These are phyloP conservation scores for Dryobotodes eremita DNA, from an alignment of 2,888 invertebrate genomes.

Conservation along the genomic window DNA sequence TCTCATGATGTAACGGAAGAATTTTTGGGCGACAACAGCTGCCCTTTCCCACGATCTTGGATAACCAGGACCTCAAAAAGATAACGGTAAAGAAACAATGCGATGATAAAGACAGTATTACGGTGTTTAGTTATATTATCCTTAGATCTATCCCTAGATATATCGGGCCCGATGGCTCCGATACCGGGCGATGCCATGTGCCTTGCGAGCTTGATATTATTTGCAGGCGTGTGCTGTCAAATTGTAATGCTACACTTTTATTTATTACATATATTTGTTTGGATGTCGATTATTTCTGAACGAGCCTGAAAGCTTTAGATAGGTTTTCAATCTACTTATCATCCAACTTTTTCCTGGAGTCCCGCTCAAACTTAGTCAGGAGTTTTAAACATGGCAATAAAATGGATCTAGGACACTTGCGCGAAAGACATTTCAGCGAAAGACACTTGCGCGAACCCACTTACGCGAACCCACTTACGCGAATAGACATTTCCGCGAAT, in stretches of 20 bases:
- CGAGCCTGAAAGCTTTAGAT: background rate
- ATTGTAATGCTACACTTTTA: slow-evolving; percentile 55
- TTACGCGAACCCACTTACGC: too few species aligned
- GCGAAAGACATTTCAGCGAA: too few species aligned
- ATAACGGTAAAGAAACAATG: slow-evolving; percentile 49
- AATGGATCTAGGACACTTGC: too few species aligned
- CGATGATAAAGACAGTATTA: slow-evolving; percentile 42
- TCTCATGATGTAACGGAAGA: slow-evolving; percentile 9
- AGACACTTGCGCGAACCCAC: too few species aligned
- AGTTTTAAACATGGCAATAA: too few species aligned
- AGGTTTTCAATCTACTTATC: background rate
- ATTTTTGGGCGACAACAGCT: slow-evolving; percentile 22
- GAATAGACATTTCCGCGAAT: too few species aligned
- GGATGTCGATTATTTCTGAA: background rate
- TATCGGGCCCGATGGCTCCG: slow-evolving; percentile 51
- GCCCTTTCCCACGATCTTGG: slow-evolving; percentile 37
- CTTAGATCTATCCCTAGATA: slow-evolving; percentile 52
- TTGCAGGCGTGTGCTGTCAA: slow-evolving; percentile 56
- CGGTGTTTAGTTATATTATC: slow-evolving; percentile 46
- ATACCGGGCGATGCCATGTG: slow-evolving; percentile 57
- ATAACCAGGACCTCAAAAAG: slow-evolving; percentile 11
- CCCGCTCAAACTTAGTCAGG: too few species aligned
- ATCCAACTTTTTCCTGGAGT: too few species aligned
- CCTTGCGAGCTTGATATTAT: slow-evolving; percentile 57
- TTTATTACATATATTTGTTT: slow-evolving; percentile 50